A percentile compares a stretch with the other conserved stretches of the same genome.
phyloP scores from a whole-genome alignment of 2,797 vertebrate species.

The Acrossocheilus wenchowensis region DNA sequence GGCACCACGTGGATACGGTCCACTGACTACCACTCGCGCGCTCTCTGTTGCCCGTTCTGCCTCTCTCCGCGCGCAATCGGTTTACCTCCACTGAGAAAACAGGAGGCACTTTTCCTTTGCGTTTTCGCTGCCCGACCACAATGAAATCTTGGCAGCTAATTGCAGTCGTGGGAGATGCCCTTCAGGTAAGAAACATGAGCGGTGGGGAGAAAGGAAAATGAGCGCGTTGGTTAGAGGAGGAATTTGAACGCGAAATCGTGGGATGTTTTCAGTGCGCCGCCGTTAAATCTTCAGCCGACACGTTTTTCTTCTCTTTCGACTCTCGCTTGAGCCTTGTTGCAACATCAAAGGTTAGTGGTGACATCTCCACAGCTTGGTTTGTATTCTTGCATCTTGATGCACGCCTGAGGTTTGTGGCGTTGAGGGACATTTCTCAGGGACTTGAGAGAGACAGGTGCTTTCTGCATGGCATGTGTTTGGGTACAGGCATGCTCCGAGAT shows the following conservation, averaged over 20 bases:
- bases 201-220: conserved; percentile 65
- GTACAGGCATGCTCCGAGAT: conserved; percentile 50
- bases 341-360: conserved; percentile 69
- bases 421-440: conserved; percentile 45
- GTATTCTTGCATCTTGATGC: conserved; percentile 52
- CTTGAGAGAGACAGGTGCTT: conserved; percentile 55
- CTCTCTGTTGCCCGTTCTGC: conserved; percentile 51
- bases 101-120: conserved; percentile 67
- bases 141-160: conserved; percentile 85
- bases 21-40: conserved; percentile 66
- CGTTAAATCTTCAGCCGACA: conserved; percentile 68
- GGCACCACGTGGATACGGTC: conserved; percentile 75
- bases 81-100: conserved; percentile 66
- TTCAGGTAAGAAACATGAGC: conserved; percentile 79
- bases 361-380: conserved; percentile 48
- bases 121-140: conserved; percentile 69
- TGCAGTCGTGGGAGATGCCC: conserved; percentile 82
- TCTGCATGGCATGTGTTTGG: conserved; percentile 59
- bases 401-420: conserved; percentile 52
- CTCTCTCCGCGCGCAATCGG: conserved; percentile 48
- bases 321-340: conserved; percentile 58
- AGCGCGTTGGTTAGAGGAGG: conserved; percentile 61
- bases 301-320: conserved; percentile 59
- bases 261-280: conserved; percentile 65
- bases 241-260: conserved; percentile 63